Evolutionary conservation across 2,888 invertebrate genomes (phyloP).

Genomic region (Synanthedon andrenaeformis): DNA sequence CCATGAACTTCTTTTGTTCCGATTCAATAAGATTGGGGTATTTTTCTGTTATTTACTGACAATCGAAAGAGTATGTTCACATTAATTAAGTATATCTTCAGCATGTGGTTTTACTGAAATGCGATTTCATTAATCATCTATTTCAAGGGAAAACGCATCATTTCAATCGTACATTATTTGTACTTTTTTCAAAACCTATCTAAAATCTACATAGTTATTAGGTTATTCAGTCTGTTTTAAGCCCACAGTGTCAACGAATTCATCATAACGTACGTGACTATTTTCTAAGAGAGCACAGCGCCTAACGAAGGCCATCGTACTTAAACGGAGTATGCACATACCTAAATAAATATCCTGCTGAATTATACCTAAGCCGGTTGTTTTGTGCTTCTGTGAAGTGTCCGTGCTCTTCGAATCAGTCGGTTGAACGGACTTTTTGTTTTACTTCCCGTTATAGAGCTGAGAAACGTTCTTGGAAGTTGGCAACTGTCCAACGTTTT

Average conservation of each 20-base stretch:
- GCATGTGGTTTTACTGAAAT: too few species aligned
- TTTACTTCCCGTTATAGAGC: slow-evolving; percentile 25
- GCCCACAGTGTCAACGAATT: slow-evolving; percentile 7
- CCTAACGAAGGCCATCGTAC: slow-evolving; percentile 28
- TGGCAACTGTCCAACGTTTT: slow-evolving; percentile 39
- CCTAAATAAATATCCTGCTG: slow-evolving; percentile 22
- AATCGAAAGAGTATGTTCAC: too few species aligned
- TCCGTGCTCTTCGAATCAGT: slow-evolving; percentile 25
- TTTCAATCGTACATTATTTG: too few species aligned
- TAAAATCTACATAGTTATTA: too few species aligned
- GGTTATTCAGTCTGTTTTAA: too few species aligned
- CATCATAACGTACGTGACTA: slow-evolving; percentile 25
- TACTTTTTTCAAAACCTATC: too few species aligned
- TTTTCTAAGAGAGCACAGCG: slow-evolving; percentile 25
- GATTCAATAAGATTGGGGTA: too few species aligned
- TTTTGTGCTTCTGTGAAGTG: slow-evolving; percentile 20
- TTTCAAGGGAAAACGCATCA: too few species aligned
- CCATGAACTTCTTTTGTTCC: too few species aligned
- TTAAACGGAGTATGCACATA: slow-evolving; percentile 13
- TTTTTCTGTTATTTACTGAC: too few species aligned
- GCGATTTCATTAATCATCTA: too few species aligned
- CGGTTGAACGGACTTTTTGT: slow-evolving; percentile 19
- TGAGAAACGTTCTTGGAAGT: slow-evolving; percentile 33
- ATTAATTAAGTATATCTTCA: too few species aligned
- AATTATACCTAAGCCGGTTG: slow-evolving; percentile 34